Conservation (phyloP, 2,888 invertebrate genomes). For the Athalia cordata region DNA sequence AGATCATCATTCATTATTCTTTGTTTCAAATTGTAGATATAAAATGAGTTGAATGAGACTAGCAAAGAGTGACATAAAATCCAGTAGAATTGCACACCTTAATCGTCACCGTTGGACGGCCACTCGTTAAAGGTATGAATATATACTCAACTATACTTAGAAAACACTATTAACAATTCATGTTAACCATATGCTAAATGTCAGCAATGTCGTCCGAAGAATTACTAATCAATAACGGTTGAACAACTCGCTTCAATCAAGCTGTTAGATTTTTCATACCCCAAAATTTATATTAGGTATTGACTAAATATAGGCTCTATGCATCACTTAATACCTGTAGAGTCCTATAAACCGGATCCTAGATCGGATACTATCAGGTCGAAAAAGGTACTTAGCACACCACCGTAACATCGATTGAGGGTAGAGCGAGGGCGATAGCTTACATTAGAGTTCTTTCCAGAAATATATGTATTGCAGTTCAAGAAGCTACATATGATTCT, state of each 20-base stretch:
- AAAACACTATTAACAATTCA: background rate
- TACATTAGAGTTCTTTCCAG: background rate
- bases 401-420: background rate
- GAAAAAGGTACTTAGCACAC: background rate
- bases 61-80: background rate
- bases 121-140: background rate
- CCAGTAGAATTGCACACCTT: background rate
- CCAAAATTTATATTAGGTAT: conserved; percentile 14
- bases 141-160: background rate
- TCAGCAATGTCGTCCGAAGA: background rate
- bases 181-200: background rate
- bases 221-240: background rate
- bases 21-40: background rate
- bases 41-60: background rate
- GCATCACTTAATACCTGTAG: conserved; percentile 3
- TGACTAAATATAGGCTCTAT: background rate
- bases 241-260: background rate
- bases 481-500: background rate
- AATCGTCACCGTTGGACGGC: background rate
- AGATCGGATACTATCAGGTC: background rate
- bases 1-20: background rate
- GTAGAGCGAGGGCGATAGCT: background rate
- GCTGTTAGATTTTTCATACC: conserved; percentile 8
- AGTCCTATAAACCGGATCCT: conserved; percentile 2
- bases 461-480: background rate